These are phyloP conservation scores for Choloepus hoffmanni DNA, from an alignment of 2,113 vertebrate genomes.

Conservation along the genomic window DNA sequence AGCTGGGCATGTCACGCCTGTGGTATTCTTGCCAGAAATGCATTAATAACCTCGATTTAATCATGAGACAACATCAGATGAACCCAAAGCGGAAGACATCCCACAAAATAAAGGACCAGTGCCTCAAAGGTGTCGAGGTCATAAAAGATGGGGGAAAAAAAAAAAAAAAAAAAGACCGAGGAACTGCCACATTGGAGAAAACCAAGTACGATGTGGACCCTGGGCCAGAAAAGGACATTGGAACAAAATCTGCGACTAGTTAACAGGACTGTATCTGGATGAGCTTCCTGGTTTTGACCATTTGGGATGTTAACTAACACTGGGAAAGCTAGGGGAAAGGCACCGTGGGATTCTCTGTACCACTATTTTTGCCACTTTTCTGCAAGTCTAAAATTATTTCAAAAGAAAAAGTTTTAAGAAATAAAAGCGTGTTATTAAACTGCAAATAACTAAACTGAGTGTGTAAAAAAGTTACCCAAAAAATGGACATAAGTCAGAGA, in stretches of 20 bases:
- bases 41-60: not conserved
- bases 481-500: not conserved
- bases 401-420: not conserved
- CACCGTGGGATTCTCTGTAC: not conserved
- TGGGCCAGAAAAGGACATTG: not conserved
- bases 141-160: not conserved
- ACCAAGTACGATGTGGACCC: rapidly evolving
- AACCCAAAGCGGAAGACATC: not conserved
- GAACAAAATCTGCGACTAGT: not conserved
- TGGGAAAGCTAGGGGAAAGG: not conserved
- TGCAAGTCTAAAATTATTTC: not conserved
- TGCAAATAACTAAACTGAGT: not conserved
- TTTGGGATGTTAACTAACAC: not conserved
- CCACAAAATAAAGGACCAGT: not conserved
- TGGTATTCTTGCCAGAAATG: not conserved
- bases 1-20: not conserved
- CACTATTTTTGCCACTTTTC: not conserved
- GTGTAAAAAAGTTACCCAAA: not conserved
- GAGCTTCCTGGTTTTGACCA: not conserved
- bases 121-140: not conserved
- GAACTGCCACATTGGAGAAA: not conserved
- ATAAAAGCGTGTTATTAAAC: not conserved
- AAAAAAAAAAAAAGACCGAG: not conserved
- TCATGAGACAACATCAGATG: not conserved
- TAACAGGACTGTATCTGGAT: not conserved